phyloP scores from a whole-genome alignment of 2,113 vertebrate species.

The Glaucomys volans region DNA sequence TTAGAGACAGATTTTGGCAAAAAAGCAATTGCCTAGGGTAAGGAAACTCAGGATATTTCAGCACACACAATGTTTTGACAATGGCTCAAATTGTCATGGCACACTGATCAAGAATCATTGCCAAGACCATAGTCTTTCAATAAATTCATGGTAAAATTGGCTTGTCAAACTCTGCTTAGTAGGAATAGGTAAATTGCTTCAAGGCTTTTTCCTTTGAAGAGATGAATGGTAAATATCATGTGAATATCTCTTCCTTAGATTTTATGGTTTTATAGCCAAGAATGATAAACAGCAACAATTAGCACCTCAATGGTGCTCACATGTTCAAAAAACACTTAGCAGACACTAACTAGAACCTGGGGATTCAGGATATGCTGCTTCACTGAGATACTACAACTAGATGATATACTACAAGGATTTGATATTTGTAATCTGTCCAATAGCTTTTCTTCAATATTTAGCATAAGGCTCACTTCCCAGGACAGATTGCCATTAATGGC shows the following conservation, averaged over 20 bases:
- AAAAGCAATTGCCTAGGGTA: slow-evolving; percentile 28
- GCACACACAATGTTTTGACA: slow-evolving; percentile 59
- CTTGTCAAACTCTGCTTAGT: slow-evolving; percentile 57
- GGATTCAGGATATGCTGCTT: not conserved
- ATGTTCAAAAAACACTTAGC: slow-evolving; percentile 65
- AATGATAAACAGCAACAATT: slow-evolving; percentile 62
- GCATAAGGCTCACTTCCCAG: not conserved
- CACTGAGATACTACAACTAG: not conserved
- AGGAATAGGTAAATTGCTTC: slow-evolving; percentile 62
- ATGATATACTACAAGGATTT: slow-evolving; percentile 6
- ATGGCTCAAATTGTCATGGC: slow-evolving; percentile 56
- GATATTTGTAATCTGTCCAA: slow-evolving; percentile 42
- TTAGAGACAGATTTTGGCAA: slow-evolving; percentile 60
- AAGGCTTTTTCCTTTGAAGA: slow-evolving; percentile 55
- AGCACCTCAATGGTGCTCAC: not conserved
- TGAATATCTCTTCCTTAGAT: slow-evolving; percentile 60
- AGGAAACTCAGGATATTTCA: slow-evolving; percentile 67
- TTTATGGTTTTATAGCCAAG: slow-evolving; percentile 63
- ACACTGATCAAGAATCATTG: slow-evolving; percentile 52
- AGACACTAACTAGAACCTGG: slow-evolving; percentile 43
- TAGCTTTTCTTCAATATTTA: slow-evolving; percentile 59
- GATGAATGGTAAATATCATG: slow-evolving; percentile 63
- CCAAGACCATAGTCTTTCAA: slow-evolving; percentile 50
- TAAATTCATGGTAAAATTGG: slow-evolving; percentile 50
- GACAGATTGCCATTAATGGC: slow-evolving; percentile 50